phyloP scores from a whole-genome alignment of 92 coral and sea anemone species.

The Epizoanthus rinbou region DNA sequence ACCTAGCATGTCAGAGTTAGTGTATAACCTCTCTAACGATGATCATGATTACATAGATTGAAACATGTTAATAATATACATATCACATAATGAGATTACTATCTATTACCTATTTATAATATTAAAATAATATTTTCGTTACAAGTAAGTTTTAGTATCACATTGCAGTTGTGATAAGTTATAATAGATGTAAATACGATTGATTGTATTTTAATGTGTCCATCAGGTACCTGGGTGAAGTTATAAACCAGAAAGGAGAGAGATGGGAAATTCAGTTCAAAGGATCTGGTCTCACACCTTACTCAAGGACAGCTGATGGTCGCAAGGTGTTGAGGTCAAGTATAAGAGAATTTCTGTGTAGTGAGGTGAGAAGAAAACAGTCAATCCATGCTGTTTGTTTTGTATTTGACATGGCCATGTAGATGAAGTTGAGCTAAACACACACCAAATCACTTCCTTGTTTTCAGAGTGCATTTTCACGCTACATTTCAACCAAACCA shows the following conservation, averaged over 20 bases:
- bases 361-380: conserved; percentile 75
- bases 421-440: background rate
- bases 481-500: too few species aligned
- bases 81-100: too few species aligned
- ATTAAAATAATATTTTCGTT: too few species aligned
- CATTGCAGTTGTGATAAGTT: too few species aligned
- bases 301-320: conserved; percentile 96
- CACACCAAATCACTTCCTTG: too few species aligned
- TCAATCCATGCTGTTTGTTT: background rate
- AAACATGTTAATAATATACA: too few species aligned
- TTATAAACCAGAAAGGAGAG: conserved; percentile 75
- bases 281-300: conserved; percentile 97
- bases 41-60: too few species aligned
- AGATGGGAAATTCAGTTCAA: conserved; percentile 99
- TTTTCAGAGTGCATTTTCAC: too few species aligned
- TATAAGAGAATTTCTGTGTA: conserved; percentile 93
- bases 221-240: conserved; percentile 93
- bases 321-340: conserved; percentile 94
- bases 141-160: too few species aligned
- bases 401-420: background rate
- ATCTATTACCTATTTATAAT: too few species aligned
- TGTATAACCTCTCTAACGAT: too few species aligned
- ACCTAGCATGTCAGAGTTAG: too few species aligned
- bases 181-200: background rate
- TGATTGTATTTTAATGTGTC: background rate